Percentiles rank a stretch among this genome's conserved stretches.
These are phyloP conservation scores for Gopherus flavomarginatus DNA, from an alignment of 2,113 vertebrate genomes.

Conservation along the genomic window DNA sequence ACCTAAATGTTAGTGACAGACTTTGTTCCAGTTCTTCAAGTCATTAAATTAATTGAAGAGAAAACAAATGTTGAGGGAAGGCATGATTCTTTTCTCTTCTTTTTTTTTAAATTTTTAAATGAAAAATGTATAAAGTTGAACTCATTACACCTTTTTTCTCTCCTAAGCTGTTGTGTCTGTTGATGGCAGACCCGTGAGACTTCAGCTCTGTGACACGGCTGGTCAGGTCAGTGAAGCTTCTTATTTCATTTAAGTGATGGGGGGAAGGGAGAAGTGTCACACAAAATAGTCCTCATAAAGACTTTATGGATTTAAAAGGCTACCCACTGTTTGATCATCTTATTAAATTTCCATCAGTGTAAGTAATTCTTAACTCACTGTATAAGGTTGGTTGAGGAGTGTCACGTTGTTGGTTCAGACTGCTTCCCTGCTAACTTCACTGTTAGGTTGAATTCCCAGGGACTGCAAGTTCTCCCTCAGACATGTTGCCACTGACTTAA, in stretches of 20 bases:
- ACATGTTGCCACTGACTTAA: background rate
- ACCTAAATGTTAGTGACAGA: background rate
- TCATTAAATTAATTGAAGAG: background rate
- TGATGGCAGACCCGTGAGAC: conserved; percentile 88
- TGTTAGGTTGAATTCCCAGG: background rate
- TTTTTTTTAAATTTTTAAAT: background rate
- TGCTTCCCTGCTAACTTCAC: conserved; percentile 10
- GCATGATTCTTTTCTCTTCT: background rate
- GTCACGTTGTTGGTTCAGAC: background rate
- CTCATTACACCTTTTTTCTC: conserved; percentile 30
- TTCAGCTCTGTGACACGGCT: conserved; percentile 94
- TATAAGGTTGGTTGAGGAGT: background rate
- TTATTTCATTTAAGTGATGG: conserved; percentile 30
- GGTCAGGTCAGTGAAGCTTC: conserved; percentile 89
- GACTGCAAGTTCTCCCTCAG: background rate
- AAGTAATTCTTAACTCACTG: background rate
- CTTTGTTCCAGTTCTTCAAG: background rate
- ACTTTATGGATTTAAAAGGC: conserved; percentile 46
- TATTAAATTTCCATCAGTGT: background rate
- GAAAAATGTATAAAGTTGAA: background rate
- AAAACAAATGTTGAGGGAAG: background rate
- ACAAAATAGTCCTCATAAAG: background rate
- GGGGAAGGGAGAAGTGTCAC: conserved; percentile 34
- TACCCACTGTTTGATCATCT: conserved; percentile 27
- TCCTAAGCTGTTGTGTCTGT: conserved; percentile 89